Percentiles rank a stretch among this genome's conserved stretches.
These are phyloP conservation scores for Beris chalybata DNA, from an alignment of 2,888 invertebrate species.

Conservation along the genomic window DNA sequence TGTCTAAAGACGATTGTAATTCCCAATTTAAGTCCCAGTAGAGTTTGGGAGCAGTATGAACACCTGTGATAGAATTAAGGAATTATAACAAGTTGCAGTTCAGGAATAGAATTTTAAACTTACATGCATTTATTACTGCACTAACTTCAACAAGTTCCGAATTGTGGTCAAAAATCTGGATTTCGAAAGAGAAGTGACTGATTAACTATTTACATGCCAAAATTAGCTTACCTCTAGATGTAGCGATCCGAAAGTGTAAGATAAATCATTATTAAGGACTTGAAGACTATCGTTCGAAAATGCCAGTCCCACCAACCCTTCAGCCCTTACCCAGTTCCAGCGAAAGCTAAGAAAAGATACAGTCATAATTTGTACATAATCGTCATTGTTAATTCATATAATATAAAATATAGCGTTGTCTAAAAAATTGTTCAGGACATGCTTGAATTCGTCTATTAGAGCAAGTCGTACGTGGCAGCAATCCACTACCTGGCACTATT, in stretches of 20 bases:
- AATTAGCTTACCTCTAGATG: not conserved
- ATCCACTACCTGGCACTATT: too few species aligned
- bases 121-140: slow-evolving; percentile 14
- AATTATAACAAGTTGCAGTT: too few species aligned
- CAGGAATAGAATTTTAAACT: not conserved
- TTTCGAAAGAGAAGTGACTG: not conserved
- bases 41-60: slow-evolving; percentile 12
- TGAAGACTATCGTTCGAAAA: not conserved
- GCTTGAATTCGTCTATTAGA: too few species aligned
- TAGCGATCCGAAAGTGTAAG: not conserved
- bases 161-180: slow-evolving; percentile 17
- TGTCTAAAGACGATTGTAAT: not conserved
- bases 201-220: not conserved
- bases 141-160: slow-evolving; percentile 10
- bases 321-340: slow-evolving; percentile 8
- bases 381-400: too few species aligned
- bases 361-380: too few species aligned
- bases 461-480: too few species aligned
- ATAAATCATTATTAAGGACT: slow-evolving; percentile 11
- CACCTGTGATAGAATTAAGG: slow-evolving; percentile 3
- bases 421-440: too few species aligned
- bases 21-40: slow-evolving; percentile 22
- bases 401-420: too few species aligned
- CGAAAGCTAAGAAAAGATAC: slow-evolving; percentile 8
- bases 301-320: not conserved